These are phyloP conservation scores for Mormyrops boulengeri DNA, from an alignment of 2,797 vertebrate genomes.

Conservation along the genomic window DNA sequence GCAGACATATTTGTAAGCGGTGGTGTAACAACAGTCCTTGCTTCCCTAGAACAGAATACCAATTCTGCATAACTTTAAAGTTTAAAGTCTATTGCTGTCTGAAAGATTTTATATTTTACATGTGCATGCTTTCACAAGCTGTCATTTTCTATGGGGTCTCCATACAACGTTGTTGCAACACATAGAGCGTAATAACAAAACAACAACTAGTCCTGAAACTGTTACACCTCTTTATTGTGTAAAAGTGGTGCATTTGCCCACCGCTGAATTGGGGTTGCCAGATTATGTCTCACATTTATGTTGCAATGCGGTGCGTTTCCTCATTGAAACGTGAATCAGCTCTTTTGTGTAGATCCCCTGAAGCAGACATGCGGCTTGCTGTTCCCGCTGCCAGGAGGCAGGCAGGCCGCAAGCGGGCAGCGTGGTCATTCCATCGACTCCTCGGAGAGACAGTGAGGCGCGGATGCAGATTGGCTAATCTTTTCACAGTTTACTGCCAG, in stretches of 20 bases:
- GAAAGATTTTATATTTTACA: background rate
- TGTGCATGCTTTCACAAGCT: background rate
- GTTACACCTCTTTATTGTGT: background rate
- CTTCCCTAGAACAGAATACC: background rate
- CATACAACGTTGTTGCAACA: background rate
- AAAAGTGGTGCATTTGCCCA: background rate
- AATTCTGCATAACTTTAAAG: background rate
- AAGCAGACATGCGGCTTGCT: slow-evolving; percentile 5
- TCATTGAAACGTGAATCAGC: background rate
- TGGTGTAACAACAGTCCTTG: background rate
- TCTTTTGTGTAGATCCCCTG: background rate
- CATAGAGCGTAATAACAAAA: background rate
- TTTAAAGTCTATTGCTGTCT: background rate
- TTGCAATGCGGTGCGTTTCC: background rate
- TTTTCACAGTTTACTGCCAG: slow-evolving; percentile 43
- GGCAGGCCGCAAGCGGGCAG: slow-evolving; percentile 26
- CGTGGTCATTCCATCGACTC: slow-evolving; percentile 22
- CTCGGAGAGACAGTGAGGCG: slow-evolving; percentile 35
- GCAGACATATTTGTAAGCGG: background rate
- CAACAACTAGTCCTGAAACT: background rate
- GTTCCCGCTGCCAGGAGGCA: slow-evolving; percentile 17
- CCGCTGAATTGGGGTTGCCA: background rate
- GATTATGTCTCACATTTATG: background rate
- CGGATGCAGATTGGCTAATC: slow-evolving; percentile 40
- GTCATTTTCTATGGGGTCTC: background rate